Evolutionary conservation across 2,888 invertebrate genomes (phyloP), one percentile per base, ranked within the genome.

Genomic region (Ashinkailepas kermadecensis): DNA sequence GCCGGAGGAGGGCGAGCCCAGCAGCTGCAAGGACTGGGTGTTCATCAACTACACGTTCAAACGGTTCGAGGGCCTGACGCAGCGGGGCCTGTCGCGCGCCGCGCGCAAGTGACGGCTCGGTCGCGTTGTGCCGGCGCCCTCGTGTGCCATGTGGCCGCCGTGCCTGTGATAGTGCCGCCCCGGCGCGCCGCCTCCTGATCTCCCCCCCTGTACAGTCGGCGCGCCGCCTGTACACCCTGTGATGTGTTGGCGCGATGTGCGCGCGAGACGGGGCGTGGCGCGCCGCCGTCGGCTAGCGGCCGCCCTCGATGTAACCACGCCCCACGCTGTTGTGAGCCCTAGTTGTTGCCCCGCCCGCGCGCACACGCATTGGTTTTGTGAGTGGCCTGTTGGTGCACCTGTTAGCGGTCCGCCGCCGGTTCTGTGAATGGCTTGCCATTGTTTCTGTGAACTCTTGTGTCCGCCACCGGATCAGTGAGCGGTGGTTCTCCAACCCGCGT

Each of bases 41-140:
- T 99, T 99, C 89, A 97, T 99, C 87, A 99, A 99, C 90, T 99
- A 99, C 90, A 99, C 99, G 84, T 99, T 98, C 91, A 98, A 99
- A 89, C 92, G 99, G 85, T 99, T 99, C 89, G 99, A 99, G 89
- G 98, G 97, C 58, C 91, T 97, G 84, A 97, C 97, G 81, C 96
- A 96, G 88, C 91, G 95, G 86, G 95, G 95, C 23, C 81, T 83
- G 15, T 80, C 83, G 39, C 82, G 83, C 64, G 82, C 83, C 12
- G 78, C 67, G 78, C 80, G 80, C 67, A 81, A 83, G 81, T 82
- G 82, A 74, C 18, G 56, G 21, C 18, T 9, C 74, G 39, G 70
- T 39, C 13, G 39, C 15, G 25, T 11, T 39, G 39, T 8, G 70
- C 65, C 23, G 70, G 39, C 39, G 70, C 70, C 18, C 59, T 11